Evolutionary conservation across 2,113 vertebrate species (phyloP), one percentile per base, ranked within the genome.

Genomic region (Anguilla japonica): DNA sequence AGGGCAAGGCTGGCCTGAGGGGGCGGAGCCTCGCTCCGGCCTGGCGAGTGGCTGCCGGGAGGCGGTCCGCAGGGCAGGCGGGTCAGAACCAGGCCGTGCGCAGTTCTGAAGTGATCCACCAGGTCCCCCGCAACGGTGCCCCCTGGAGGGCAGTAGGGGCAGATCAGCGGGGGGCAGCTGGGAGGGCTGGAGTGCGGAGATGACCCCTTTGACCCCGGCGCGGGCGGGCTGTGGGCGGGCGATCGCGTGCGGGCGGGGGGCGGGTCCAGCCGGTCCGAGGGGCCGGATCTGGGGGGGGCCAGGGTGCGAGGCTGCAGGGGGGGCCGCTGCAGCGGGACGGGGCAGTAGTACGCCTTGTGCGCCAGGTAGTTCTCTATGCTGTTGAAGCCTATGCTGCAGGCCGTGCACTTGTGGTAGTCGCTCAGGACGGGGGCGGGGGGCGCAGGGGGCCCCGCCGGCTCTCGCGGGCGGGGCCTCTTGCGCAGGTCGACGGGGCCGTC

Each of bases 371-470:
- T 96, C 90, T 99, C 98, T 9, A 99, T 96, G 94, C 96, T 98
- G 95, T 99, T 96, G 94, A 99, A 99, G 93, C 97, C 98, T 92
- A 99, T 97, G 88, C 97, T 97, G 93, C 98, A 99, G 0, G 98
- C 97, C 0, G 98, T 98, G 92, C 98, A 99, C 91, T 99, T 98
- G 88, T 99, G 98, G 93, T 99, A 99, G 87, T 99, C 98, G 0
- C 96, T 95, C 60, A 98, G 93, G 0, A 97, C 96, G 6, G 96
- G 91, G 0, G 96, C 93, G 0, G 95, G 87, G 0, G 95, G 15
- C 79, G 92, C 26, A 20, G 0, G 88, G 88, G 3, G 57, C 3
- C 46, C 87, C 3, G 93, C 89, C 0, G 79, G 90, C 0, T 94
- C 89, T 29, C 87, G 91, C 2, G 96, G 94, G 6, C 97, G 96